phyloP scores from a whole-genome alignment of 2,888 invertebrate species.

The Dysmachus trigonus region DNA sequence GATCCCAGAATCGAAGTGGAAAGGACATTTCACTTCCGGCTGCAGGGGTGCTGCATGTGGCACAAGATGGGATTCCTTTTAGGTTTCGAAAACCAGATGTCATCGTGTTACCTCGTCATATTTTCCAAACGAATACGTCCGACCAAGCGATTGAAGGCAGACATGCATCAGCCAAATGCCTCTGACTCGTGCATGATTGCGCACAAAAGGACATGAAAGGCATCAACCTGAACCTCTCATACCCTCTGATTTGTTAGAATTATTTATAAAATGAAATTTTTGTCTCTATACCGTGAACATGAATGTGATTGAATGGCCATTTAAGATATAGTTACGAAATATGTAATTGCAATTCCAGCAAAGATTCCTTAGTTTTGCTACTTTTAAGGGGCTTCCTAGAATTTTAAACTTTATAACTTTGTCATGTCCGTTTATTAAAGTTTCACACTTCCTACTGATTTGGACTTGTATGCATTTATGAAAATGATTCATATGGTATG shows the following conservation, averaged over 20 bases:
- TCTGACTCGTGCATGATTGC: neutral
- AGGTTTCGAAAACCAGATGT: neutral
- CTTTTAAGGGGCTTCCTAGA: too few species aligned
- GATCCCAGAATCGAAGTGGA: neutral
- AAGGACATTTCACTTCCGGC: neutral
- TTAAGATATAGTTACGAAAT: too few species aligned
- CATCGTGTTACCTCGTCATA: neutral
- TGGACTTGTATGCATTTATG: too few species aligned
- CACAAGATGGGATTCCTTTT: neutral
- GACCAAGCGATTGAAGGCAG: neutral
- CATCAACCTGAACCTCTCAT: too few species aligned
- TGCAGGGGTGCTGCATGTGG: neutral
- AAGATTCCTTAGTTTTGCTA: too few species aligned
- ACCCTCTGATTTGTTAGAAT: neutral
- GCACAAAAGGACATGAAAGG: neutral
- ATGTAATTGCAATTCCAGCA: too few species aligned
- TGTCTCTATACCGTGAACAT: neutral
- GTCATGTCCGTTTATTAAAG: too few species aligned
- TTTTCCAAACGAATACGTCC: neutral
- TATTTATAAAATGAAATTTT: neutral
- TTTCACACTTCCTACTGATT: too few species aligned
- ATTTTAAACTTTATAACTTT: too few species aligned
- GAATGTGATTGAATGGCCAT: neutral
- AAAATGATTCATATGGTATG: too few species aligned
- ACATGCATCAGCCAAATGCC: neutral